These are phyloP conservation scores for Marasmarcha lunaedactyla DNA, from an alignment of 2,888 invertebrate genomes.

Conservation along the genomic window DNA sequence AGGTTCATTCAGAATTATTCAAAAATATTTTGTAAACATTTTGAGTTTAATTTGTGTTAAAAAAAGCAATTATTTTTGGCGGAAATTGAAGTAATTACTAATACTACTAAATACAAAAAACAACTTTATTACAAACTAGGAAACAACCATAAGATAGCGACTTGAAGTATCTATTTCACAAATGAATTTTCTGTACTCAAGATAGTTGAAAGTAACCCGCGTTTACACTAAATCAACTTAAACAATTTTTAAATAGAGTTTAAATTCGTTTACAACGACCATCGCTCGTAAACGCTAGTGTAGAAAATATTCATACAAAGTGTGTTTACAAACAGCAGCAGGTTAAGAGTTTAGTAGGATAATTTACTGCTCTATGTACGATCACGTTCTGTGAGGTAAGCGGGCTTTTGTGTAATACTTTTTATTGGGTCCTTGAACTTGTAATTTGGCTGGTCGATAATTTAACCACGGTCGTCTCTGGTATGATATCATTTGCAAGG, in stretches of 20 bases:
- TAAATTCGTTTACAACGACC: neutral
- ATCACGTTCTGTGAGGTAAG: neutral
- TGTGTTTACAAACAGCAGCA: conserved; percentile 24
- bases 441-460: conserved; percentile 62
- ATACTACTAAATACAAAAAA: too few species aligned
- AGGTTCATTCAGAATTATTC: too few species aligned
- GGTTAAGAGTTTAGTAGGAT: conserved; percentile 1
- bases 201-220: too few species aligned
- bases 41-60: too few species aligned
- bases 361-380: neutral
- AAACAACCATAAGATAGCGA: too few species aligned
- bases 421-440: conserved; percentile 67
- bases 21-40: too few species aligned
- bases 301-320: conserved; percentile 12
- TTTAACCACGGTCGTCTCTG: conserved; percentile 24
- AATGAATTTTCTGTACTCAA: too few species aligned
- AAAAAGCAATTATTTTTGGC: too few species aligned
- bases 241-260: neutral
- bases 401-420: neutral
- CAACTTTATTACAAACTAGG: too few species aligned
- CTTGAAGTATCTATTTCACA: too few species aligned
- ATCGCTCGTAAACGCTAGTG: neutral
- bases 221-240: neutral
- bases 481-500: too few species aligned
- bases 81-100: too few species aligned